Percentiles rank a stretch among this genome's conserved stretches.
phyloP scores from a whole-genome alignment of 1,140 invertebrate species.

The Sitobion miscanthi region DNA sequence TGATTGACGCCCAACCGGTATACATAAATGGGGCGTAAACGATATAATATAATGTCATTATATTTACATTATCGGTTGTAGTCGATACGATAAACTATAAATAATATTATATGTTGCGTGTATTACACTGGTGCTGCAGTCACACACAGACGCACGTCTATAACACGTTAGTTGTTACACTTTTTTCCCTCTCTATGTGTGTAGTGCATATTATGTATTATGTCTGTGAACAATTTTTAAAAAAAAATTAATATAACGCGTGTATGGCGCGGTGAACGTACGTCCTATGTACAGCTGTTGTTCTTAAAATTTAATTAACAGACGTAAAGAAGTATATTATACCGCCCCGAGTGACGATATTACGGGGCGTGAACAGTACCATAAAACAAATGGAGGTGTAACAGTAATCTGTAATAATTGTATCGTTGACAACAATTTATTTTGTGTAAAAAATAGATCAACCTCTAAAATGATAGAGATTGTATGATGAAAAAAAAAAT shows the following conservation, averaged over 20 bases:
- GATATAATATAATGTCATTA: conserved; percentile 5
- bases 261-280: background rate
- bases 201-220: no score
- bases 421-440: background rate
- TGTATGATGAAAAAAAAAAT: background rate
- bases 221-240: background rate
- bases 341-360: conserved; percentile 7
- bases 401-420: background rate
- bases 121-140: background rate
- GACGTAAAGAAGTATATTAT: background rate
- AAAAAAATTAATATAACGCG: background rate
- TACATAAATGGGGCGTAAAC: background rate
- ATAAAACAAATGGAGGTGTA: background rate
- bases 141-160: background rate
- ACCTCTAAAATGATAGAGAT: background rate
- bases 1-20: conserved; percentile 20
- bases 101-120: background rate
- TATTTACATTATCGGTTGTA: conserved; percentile 16
- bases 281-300: no score
- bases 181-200: background rate
- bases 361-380: background rate
- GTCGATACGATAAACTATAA: background rate
- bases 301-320: conserved; percentile 10
- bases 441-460: background rate
- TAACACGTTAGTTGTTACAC: background rate